A percentile compares a stretch with the other conserved stretches of the same genome.
phyloP scores from a whole-genome alignment of 2,888 invertebrate species.

The Idaea dimidiata region DNA sequence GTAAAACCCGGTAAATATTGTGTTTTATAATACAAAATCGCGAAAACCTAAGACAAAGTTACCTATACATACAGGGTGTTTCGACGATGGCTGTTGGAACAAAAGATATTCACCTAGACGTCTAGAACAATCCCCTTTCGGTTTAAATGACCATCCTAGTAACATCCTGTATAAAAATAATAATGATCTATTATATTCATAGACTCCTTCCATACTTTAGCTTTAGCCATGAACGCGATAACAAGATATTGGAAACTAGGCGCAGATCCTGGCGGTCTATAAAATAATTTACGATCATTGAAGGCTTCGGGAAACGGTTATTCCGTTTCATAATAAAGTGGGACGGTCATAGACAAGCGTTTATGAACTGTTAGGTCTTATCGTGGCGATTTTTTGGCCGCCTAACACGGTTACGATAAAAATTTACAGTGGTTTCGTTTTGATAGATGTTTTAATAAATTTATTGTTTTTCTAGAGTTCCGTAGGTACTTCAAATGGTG shows the following conservation, averaged over 20 bases:
- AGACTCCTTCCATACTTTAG: constrained; percentile 18
- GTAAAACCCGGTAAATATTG: too few relatives aligned
- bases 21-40: too few relatives aligned
- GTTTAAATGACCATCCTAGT: too few relatives aligned
- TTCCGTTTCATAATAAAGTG: constrained; percentile 38
- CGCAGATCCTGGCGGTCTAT: constrained; percentile 34
- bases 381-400: constrained; percentile 19
- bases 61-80: too few relatives aligned
- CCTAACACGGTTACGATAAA: not conserved
- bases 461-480: too few relatives aligned
- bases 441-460: not conserved
- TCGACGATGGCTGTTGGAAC: too few relatives aligned
- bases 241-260: constrained; percentile 36
- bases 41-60: too few relatives aligned
- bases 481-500: too few relatives aligned
- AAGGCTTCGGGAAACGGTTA: constrained; percentile 35
- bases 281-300: constrained; percentile 25
- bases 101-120: too few relatives aligned
- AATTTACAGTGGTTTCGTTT: constrained; percentile 7
- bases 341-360: constrained; percentile 29
- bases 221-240: constrained; percentile 25
- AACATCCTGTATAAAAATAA: too few relatives aligned
- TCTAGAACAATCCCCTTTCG: too few relatives aligned
- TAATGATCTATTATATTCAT: too few relatives aligned
- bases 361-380: constrained; percentile 40